These are phyloP conservation scores for Leuciscus waleckii DNA, from an alignment of 2,797 vertebrate species.

Conservation along the genomic window DNA sequence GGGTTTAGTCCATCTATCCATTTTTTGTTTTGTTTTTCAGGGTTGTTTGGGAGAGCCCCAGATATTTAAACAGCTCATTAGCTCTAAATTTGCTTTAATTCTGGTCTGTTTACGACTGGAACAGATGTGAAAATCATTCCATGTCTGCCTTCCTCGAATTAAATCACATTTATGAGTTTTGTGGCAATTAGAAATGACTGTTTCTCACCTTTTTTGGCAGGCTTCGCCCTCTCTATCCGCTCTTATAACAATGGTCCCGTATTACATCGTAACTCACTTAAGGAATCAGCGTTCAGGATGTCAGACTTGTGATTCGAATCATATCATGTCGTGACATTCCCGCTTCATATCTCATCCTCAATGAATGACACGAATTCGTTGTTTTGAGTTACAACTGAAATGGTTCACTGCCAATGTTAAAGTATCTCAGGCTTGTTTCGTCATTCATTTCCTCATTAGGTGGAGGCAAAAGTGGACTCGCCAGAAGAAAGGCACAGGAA, in stretches of 20 bases:
- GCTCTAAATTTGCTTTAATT: constrained; percentile 61
- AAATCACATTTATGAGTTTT: constrained; percentile 56
- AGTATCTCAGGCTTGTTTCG: constrained; percentile 14
- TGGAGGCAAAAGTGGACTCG: background rate
- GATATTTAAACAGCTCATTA: constrained; percentile 71
- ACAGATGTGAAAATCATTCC: constrained; percentile 68
- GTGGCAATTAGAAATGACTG: constrained; percentile 47
- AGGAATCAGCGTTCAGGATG: background rate
- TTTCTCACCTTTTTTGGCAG: constrained; percentile 30
- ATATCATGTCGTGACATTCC: constrained; percentile 21
- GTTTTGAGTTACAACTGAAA: constrained; percentile 13
- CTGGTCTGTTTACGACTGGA: constrained; percentile 62
- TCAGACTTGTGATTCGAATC: constrained; percentile 20
- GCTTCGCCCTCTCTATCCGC: constrained; percentile 18
- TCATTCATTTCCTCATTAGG: constrained; percentile 28
- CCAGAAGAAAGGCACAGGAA: background rate
- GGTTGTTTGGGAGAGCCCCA: constrained; percentile 65
- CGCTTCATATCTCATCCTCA: background rate
- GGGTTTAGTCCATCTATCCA: constrained; percentile 68
- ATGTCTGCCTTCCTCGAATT: constrained; percentile 52
- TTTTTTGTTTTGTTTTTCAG: constrained; percentile 62
- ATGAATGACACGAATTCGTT: background rate
- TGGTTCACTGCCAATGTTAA: constrained; percentile 3
- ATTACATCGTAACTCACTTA: constrained; percentile 12
- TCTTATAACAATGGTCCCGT: constrained; percentile 36